A percentile compares a stretch with the other conserved stretches of the same genome.
Evolutionary conservation across 2,113 vertebrate species (phyloP).

Genomic region (Crotalus tigris): DNA sequence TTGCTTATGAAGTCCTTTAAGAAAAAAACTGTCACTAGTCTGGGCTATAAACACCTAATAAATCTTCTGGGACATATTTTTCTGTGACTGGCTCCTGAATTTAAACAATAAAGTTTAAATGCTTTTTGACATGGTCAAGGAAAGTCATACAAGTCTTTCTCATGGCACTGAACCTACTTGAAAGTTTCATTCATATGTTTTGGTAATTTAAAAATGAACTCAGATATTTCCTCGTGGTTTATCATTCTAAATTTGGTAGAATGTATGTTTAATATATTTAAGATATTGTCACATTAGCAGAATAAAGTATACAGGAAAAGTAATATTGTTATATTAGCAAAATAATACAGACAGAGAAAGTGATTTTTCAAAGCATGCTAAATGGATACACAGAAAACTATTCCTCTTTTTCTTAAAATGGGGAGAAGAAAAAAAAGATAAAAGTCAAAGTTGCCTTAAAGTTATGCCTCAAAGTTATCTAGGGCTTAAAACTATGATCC

Average conservation of each 20-base stretch:
- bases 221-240: background rate
- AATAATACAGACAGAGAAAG: background rate
- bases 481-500: constrained; percentile 64
- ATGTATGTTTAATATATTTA: background rate
- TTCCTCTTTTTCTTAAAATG: constrained; percentile 24
- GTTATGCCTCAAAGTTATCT: constrained; percentile 33
- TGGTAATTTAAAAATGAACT: background rate
- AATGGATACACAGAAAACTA: constrained; percentile 9
- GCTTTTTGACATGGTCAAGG: background rate
- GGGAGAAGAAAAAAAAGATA: constrained; percentile 2
- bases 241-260: background rate
- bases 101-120: background rate
- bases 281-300: background rate
- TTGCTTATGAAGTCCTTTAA: background rate
- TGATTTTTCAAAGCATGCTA: constrained; percentile 27
- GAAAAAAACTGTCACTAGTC: background rate
- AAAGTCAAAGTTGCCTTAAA: background rate
- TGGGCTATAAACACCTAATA: background rate
- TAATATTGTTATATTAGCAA: background rate
- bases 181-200: background rate
- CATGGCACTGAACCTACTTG: background rate
- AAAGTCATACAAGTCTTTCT: background rate
- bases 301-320: background rate
- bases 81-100: background rate
- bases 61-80: background rate